A percentile compares a stretch with the other conserved stretches of the same genome.
Evolutionary conservation across 2,113 vertebrate genomes (phyloP).

Genomic region (Hippopotamus amphibius): DNA sequence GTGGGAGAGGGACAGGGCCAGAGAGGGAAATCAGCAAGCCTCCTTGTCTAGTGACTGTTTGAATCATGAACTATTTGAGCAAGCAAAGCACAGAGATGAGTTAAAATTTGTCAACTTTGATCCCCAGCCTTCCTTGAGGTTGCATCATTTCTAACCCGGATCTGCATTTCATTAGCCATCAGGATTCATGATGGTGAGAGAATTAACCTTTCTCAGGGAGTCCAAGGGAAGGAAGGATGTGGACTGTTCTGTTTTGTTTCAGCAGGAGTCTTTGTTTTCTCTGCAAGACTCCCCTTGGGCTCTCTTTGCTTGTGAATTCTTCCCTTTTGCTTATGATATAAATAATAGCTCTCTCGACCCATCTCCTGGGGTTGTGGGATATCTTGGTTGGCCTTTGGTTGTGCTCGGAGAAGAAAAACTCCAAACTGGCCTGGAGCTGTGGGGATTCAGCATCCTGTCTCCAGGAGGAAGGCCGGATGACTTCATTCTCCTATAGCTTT

Average conservation of each 20-base stretch:
- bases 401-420: constrained; percentile 14
- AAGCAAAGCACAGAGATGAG: not conserved
- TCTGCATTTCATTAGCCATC: not conserved
- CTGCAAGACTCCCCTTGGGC: not conserved
- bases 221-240: not conserved
- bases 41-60: not conserved
- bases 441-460: not conserved
- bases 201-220: constrained; percentile 6
- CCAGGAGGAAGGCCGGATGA: not conserved
- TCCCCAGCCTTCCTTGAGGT: not conserved
- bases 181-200: not conserved
- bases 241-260: constrained; percentile 36
- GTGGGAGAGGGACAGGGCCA: not conserved
- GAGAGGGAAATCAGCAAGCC: not conserved
- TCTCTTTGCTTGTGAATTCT: not conserved
- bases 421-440: not conserved
- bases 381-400: constrained; percentile 9
- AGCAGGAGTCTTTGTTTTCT: constrained; percentile 33
- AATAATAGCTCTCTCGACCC: not conserved
- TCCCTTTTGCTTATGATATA: not conserved
- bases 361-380: not conserved
- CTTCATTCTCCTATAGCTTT: not conserved
- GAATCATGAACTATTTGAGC: not conserved
- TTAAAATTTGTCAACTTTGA: not conserved
- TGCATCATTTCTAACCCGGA: not conserved